Evolutionary conservation across 2,797 vertebrate species (phyloP), one percentile per base, ranked within the genome.

Genomic region (Ctenosaura bakeri): DNA sequence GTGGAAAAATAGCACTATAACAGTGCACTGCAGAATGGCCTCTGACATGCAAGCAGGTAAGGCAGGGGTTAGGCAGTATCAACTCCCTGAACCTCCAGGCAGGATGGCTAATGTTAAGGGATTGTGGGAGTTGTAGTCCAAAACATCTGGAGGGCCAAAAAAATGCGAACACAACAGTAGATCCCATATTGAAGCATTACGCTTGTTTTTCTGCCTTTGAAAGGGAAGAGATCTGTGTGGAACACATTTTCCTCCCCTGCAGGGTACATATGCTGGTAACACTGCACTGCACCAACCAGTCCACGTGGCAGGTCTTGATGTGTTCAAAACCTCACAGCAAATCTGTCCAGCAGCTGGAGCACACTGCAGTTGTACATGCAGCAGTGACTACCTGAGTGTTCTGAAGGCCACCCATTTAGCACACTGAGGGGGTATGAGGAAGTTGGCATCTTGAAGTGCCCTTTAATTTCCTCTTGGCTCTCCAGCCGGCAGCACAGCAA

Each of bases 341-440:
- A 78, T 50, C 74, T 13, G 76, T 50, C 76, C 71, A 29, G 62
- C n/a, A 26, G 86, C 2, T 16, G 16, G 14, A 1, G 7, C 12
- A 62, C 2, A 3, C 20, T 38, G 50, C 13, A 26, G 6, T 29
- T 18, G 74, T 59, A n/a, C 26, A 50, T 46, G 14, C 24, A 46
- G 62, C 4, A n/a, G 79, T 22, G 59, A 42, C 38, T 50, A 87
- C 56, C 74, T 79, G 86, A 18, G n/a, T 2, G 6, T 13, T 50
- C 24, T 32, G 56, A 64, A 32, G 38, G 9, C 76, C 56, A 14
- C 35, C 52, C 66, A 3, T 22, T 35, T 59, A 69, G 66, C 66
- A 69, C 16, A n/a, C 73, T 20, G 16, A 7, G 52, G 2, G 6
- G 0, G 6, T 0, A 1, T 3, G 35, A 3, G 38, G 29, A 20